These are phyloP conservation scores for Euthynnus affinis DNA, from an alignment of 2,797 vertebrate species.

Conservation along the genomic window DNA sequence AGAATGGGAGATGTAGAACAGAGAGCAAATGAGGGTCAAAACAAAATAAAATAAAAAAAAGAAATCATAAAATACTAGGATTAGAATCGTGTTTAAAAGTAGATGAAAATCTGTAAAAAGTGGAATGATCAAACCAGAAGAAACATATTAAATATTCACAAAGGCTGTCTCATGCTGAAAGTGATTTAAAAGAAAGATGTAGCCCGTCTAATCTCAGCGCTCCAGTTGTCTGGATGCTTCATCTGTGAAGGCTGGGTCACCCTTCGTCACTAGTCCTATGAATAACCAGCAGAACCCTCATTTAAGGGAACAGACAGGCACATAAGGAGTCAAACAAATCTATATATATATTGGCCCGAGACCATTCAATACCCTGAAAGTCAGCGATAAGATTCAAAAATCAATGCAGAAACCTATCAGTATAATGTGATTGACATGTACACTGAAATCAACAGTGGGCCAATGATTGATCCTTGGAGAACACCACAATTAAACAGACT, in stretches of 20 bases:
- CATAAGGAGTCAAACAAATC: neutral
- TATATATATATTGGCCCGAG: neutral
- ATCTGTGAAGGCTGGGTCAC: neutral
- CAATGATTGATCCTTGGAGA: constrained; percentile 15
- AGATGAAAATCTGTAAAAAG: neutral
- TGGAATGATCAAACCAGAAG: neutral
- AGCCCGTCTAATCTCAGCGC: neutral
- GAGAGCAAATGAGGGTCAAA: neutral
- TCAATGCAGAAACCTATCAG: neutral
- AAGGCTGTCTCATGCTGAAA: neutral
- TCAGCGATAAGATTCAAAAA: neutral
- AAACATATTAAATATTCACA: neutral
- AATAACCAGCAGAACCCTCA: neutral
- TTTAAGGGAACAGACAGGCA: no score
- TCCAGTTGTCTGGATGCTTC: neutral
- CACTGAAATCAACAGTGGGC: constrained; percentile 15
- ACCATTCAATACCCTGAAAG: neutral
- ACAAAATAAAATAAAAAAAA: no score
- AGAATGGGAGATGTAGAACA: neutral
- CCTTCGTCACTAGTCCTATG: neutral
- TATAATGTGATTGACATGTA: neutral
- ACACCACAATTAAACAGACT: neutral
- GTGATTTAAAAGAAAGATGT: neutral
- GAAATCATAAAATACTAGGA: neutral
- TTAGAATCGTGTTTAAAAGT: neutral